Evolutionary conservation across 2,888 invertebrate genomes (phyloP), one percentile per base, ranked within the genome.

Genomic region (Drosophila limbata): DNA sequence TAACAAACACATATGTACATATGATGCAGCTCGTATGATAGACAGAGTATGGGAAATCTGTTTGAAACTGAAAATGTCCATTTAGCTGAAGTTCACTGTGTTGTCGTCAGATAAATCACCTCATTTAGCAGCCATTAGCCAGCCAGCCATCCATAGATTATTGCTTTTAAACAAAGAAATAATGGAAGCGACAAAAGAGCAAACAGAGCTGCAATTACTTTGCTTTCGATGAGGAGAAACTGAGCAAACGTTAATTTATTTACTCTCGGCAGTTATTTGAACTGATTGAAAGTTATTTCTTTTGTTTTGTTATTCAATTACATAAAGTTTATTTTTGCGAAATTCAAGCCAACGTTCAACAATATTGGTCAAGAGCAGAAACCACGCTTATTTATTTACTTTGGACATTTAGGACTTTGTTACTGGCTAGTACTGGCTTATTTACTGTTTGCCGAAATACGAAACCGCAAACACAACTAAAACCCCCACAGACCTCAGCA

Each of bases 391-490:
- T 78, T 84, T 84, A 84, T 84, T 84, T 87, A 73, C 85, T 84
- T 55, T 81, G 57, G 81, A 73, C 81, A 78, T 73, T 80, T 81
- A 73, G 60, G 47, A 56, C 65, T 77, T 69, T 73, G 25, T 5
- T 25, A 25, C 25, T 25, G 55, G 62, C 66, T 56, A 55, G 61
- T 63, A 65, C 60, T 79, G 68, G 70, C 71, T 84, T 82, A 82
- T 84, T 87, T 84, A 86, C 73, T 80, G 83, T 82, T 84, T 76
- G 76, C 69, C 70, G 85, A 84, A 84, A 87, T 81, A 79, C 61
- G 87, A 86, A 75, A 86, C 83, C 83, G 61, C 84, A 84, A 86
- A 79, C 73, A 86, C 80, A 80, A 75, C 80, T 70, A 69, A 64
- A 52, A 44, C 59, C 60, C 25, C 37, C 44, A 10, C 15, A 37